Base-by-base conservation (phyloP, 53 echinoderm and acorn worm genomes). In the Henricia sp. region DNA sequence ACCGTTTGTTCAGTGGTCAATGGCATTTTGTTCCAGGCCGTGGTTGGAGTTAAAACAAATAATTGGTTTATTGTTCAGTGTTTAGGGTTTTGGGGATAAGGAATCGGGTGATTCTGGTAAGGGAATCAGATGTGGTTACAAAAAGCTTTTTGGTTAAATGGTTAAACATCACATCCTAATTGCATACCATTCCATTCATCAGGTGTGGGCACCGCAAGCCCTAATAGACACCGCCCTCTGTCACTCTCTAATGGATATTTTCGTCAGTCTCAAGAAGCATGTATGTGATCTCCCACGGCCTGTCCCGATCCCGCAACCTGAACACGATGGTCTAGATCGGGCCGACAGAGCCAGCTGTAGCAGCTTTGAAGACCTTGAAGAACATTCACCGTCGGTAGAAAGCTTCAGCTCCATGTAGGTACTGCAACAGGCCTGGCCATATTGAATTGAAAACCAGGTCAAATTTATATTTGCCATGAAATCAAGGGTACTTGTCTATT, bases 201-300 rank as follows among this genome's bases (percentile, higher is more conserved):
- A 93, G 93, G 93, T 93, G 10, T 93, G 93, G 93, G 90, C 93
- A 57, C 93, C 93, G 41, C 87, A 90, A 51, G 62, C 83, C 8
- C 77, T 93, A 52, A 84, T 88, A 63, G 93, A 93, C 41, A 87
- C 87, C 16, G 88, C 90, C 55, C 84, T 93, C 69, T 74, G 90
- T 33, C 39, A 72, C 24, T 90, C 90, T 0, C 34, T 93, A 3
- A 70, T 90, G 72, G 82, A 86, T 48, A 86, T 90, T 3, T 84
- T 71, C 39, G 48, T 48, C 2, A 84, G 70, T 50, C 88, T 90
- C 2, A 27, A 51, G 25, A 83, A 80, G 24, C 78, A 93, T 34
- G 21, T 93, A 17, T 9, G 21, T 46, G 17, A 80, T 63, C 80
- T 28, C 58, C 63, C 17, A 32, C 80, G 35, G 17, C n/a, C 17